Percentiles rank a stretch among this genome's conserved stretches.
These are phyloP conservation scores for Tragulus kanchil DNA, from an alignment of 2,113 vertebrate species.

Conservation along the genomic window DNA sequence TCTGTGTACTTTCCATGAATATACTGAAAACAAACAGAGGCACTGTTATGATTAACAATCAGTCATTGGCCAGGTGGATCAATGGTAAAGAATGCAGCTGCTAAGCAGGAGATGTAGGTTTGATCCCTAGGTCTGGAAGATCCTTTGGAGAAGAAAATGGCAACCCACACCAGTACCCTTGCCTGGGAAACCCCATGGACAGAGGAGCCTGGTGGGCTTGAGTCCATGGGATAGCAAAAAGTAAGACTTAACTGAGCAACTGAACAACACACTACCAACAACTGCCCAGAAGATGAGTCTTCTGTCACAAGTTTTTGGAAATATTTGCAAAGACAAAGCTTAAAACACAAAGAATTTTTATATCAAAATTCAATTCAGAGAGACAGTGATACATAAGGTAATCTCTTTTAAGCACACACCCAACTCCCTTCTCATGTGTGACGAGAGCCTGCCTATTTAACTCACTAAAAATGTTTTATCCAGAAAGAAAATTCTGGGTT, in stretches of 20 bases:
- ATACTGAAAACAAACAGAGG: not conserved
- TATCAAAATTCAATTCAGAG: slow-evolving; percentile 38
- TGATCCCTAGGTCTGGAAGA: not conserved
- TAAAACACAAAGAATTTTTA: slow-evolving; percentile 2
- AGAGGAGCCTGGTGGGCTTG: not conserved
- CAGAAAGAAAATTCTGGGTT: slow-evolving; percentile 30
- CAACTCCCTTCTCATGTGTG: not conserved
- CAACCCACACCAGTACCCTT: not conserved
- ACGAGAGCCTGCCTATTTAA: not conserved
- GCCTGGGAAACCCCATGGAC: not conserved
- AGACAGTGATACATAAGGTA: not conserved
- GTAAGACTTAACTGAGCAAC: not conserved
- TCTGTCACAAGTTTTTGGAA: not conserved
- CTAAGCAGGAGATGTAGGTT: not conserved
- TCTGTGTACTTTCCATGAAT: not conserved
- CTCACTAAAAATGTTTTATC: not conserved
- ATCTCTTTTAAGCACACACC: not conserved
- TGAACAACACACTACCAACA: not conserved
- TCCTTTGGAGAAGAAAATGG: not conserved
- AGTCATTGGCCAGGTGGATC: not conserved
- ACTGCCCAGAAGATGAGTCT: not conserved
- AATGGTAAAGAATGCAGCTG: not conserved
- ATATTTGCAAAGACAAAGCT: not conserved
- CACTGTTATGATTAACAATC: not conserved
- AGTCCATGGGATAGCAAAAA: not conserved